Percentiles rank a stretch among this genome's conserved stretches.
These are phyloP conservation scores for Coptodon rendalli DNA, from an alignment of 2,113 vertebrate species.

Conservation along the genomic window DNA sequence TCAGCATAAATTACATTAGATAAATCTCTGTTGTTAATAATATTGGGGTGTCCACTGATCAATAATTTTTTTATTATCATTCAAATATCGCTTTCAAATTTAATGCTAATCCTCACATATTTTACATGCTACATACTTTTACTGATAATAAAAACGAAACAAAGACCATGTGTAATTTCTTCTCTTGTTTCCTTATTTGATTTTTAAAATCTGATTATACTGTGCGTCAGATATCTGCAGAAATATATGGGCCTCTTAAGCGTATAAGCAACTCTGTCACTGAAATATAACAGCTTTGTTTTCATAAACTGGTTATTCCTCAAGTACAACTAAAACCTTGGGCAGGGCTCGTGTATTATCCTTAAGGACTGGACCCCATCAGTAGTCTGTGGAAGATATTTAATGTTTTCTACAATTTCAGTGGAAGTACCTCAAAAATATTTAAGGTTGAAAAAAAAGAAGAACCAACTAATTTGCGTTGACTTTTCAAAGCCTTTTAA, in stretches of 20 bases:
- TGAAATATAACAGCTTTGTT: background rate
- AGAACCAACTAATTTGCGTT: background rate
- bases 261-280: background rate
- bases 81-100: background rate
- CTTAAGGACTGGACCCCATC: background rate
- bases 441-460: background rate
- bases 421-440: background rate
- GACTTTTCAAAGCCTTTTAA: background rate
- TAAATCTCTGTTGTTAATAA: background rate
- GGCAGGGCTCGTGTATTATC: background rate
- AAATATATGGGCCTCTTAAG: background rate
- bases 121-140: background rate
- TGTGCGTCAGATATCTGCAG: background rate
- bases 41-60: background rate
- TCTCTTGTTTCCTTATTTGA: background rate
- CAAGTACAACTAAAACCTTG: background rate
- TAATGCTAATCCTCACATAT: background rate
- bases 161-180: background rate
- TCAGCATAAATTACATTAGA: background rate
- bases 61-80: background rate
- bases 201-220: background rate
- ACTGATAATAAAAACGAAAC: background rate
- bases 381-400: background rate
- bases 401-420: background rate
- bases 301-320: background rate